These are phyloP conservation scores for Gobionotothen gibberifrons DNA, from an alignment of 2,797 vertebrate genomes.

Conservation along the genomic window DNA sequence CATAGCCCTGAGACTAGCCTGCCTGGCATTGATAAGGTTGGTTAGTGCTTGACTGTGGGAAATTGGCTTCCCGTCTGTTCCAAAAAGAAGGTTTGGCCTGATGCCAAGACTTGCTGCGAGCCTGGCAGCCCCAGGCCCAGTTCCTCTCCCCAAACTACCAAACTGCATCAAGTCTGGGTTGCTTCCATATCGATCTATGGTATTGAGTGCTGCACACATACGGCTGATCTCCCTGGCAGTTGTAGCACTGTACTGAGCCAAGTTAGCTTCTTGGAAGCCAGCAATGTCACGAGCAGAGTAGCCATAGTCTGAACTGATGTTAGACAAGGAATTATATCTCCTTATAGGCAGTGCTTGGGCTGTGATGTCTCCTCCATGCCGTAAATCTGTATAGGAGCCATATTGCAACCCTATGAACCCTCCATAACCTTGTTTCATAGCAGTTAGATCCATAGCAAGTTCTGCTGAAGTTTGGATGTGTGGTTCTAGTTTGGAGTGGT, in stretches of 20 bases:
- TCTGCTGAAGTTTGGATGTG: slow-evolving; percentile 87
- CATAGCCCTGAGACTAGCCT: slow-evolving; percentile 90
- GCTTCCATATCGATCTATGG: slow-evolving; percentile 92
- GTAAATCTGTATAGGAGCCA: slow-evolving; percentile 95
- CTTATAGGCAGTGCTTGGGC: slow-evolving; percentile 90
- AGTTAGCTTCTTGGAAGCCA: slow-evolving; percentile 93
- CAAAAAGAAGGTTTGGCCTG: slow-evolving; percentile 89
- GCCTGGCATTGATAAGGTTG: slow-evolving; percentile 87
- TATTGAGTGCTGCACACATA: slow-evolving; percentile 98
- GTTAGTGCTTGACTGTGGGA: slow-evolving; percentile 88
- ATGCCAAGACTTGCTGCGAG: slow-evolving; percentile 85
- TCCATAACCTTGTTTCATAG: slow-evolving; percentile 93
- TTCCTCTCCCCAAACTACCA: slow-evolving; percentile 79
- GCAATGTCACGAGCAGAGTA: slow-evolving; percentile 91
- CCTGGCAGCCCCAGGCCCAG: slow-evolving; percentile 77
- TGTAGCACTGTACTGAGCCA: slow-evolving; percentile 98
- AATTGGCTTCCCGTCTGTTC: slow-evolving; percentile 87
- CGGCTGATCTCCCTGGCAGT: slow-evolving; percentile 97
- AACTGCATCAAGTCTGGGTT: slow-evolving; percentile 91
- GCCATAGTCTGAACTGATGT: slow-evolving; percentile 94
- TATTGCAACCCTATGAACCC: slow-evolving; percentile 93
- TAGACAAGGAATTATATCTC: slow-evolving; percentile 95
- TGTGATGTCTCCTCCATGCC: slow-evolving; percentile 90
- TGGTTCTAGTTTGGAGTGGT: slow-evolving; percentile 88
- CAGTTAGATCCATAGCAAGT: slow-evolving; percentile 88